Conservation (phyloP, 1,140 invertebrate species). For the Agrypnia vestita region DNA sequence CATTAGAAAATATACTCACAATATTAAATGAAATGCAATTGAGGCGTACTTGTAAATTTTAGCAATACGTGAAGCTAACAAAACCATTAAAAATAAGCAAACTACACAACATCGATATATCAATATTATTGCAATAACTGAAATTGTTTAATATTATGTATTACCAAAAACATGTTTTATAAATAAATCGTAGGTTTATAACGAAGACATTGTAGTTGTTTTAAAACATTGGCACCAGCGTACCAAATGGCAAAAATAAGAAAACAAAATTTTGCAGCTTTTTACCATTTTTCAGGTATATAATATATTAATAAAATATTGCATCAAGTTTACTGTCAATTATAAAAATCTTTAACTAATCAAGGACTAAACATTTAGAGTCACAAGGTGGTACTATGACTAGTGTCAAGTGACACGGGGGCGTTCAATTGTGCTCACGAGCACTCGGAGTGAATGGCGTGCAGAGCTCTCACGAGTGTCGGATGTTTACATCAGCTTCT, state of each 20-base stretch:
- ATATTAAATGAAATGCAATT: slow-evolving; percentile 3
- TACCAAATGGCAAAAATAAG: no score
- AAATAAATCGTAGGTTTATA: background rate
- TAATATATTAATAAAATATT: slow-evolving; percentile 14
- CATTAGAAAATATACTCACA: background rate
- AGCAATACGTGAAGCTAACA: slow-evolving; percentile 17
- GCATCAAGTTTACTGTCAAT: background rate
- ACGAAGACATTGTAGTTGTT: no score
- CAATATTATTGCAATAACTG: no score
- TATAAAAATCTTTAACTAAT: slow-evolving; percentile 21
- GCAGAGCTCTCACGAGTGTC: background rate
- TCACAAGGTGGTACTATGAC: slow-evolving; percentile 2
- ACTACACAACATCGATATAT: no score
- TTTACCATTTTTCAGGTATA: no score
- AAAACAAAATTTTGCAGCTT: no score
- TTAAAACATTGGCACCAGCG: no score
- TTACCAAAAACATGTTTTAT: background rate
- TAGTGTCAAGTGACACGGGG: background rate
- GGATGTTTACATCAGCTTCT: slow-evolving; percentile 87
- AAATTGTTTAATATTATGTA: background rate
- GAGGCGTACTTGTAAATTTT: slow-evolving; percentile 24
- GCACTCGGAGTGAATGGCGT: slow-evolving; percentile 5
- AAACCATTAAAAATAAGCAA: background rate
- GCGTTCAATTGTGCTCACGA: background rate
- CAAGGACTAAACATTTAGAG: slow-evolving; percentile 24